A percentile compares a stretch with the other conserved stretches of the same genome.
Conservation (phyloP, 2,113 vertebrate genomes). For the Callospermophilus lateralis region DNA sequence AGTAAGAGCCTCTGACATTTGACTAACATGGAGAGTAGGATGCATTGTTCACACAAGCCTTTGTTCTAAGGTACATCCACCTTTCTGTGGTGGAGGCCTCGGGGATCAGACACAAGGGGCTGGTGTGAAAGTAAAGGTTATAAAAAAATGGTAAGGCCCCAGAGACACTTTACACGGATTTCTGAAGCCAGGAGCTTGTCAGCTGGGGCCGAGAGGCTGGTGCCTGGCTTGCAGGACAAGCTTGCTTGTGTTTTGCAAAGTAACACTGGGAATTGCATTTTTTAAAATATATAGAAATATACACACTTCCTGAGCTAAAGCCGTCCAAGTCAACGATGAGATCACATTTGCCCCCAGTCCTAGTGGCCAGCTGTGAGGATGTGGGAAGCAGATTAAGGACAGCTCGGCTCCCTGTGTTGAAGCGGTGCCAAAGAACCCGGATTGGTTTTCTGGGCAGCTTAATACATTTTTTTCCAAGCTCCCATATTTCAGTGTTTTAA, state of each 20-base stretch:
- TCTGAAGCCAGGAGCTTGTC: conserved; percentile 43
- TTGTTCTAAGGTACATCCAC: conserved; percentile 28
- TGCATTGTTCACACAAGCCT: neutral
- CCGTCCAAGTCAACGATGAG: neutral
- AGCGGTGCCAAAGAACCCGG: neutral
- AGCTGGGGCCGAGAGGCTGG: neutral
- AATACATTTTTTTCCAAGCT: neutral
- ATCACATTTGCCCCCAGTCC: conserved; percentile 9
- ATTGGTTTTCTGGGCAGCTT: neutral
- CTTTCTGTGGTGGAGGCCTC: conserved; percentile 6
- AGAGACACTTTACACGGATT: conserved; percentile 46
- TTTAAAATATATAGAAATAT: too few species aligned
- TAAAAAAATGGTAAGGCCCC: conserved; percentile 58
- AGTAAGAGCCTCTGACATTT: neutral
- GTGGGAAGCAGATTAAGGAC: conserved; percentile 21
- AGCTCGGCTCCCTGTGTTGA: neutral
- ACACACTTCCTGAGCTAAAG: conserved; percentile 19
- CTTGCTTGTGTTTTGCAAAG: neutral
- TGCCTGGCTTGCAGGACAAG: neutral
- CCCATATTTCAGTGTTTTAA: neutral
- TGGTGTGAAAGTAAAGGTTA: conserved; percentile 73
- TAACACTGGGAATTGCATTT: conserved; percentile 19
- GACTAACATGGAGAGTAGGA: neutral
- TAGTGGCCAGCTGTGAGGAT: conserved; percentile 45
- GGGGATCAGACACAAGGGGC: neutral